Percentiles rank a stretch among this genome's conserved stretches.
phyloP scores from a whole-genome alignment of 2,797 vertebrate species.

The Graptemys geographica region DNA sequence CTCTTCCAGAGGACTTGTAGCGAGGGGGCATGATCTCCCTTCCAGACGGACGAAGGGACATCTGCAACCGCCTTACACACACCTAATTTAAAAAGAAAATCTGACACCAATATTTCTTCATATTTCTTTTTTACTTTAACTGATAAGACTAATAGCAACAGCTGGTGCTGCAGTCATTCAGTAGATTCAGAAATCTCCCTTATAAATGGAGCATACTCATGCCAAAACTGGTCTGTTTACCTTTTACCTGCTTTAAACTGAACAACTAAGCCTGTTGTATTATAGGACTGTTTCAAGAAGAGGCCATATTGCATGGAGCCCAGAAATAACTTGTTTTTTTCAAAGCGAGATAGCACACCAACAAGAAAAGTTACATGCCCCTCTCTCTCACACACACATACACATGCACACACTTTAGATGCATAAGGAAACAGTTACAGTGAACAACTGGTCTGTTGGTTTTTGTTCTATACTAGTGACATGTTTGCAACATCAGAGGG shows the following conservation, averaged over 20 bases:
- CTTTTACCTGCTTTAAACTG: slow-evolving; percentile 25
- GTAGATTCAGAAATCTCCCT: background rate
- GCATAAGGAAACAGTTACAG: background rate
- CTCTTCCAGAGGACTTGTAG: too few relatives aligned
- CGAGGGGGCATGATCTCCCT: too few relatives aligned
- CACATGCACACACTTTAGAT: background rate
- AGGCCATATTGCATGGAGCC: background rate
- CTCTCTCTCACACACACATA: slow-evolving; percentile 4
- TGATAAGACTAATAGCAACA: slow-evolving; percentile 27
- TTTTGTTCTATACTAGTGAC: rapidly evolving
- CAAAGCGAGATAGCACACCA: background rate
- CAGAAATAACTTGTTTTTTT: background rate
- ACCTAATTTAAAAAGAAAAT: slow-evolving; percentile 41
- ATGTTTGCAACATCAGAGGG: background rate
- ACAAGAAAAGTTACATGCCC: background rate
- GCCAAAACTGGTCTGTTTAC: slow-evolving; percentile 43
- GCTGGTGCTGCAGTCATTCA: background rate
- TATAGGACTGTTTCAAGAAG: slow-evolving; percentile 44
- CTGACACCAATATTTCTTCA: slow-evolving; percentile 3
- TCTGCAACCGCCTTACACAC: slow-evolving; percentile 16
- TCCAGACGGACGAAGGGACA: background rate
- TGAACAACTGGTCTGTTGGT: background rate
- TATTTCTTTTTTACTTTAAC: slow-evolving; percentile 26
- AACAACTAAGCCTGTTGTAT: slow-evolving; percentile 1
- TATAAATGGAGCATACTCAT: slow-evolving; percentile 25